Conservation (phyloP, 2,797 vertebrate species). For the Eidolon dupreanum region DNA sequence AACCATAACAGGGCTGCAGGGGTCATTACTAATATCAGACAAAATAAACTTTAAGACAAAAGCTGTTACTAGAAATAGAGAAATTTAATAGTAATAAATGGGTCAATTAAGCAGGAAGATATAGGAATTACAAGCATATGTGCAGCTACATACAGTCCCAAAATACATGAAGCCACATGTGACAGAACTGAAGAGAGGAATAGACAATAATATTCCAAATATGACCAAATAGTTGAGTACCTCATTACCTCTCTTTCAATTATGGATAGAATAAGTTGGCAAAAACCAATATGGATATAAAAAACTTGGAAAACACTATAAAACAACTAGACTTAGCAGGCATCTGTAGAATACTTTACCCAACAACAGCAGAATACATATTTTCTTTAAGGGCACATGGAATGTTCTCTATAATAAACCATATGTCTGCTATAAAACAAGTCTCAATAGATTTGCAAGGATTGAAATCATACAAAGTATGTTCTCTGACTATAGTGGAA, state of each 20-base stretch:
- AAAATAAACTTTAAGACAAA: not conserved
- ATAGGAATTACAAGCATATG: not conserved
- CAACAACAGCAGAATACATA: not conserved
- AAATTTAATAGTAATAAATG: not conserved
- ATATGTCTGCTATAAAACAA: no score
- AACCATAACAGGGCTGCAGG: not conserved
- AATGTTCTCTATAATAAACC: not conserved
- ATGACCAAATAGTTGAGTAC: no score
- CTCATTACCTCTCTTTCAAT: no score
- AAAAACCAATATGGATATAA: not conserved
- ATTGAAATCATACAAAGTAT: not conserved
- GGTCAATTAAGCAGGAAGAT: not conserved
- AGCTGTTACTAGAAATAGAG: no score
- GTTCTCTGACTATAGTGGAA: not conserved
- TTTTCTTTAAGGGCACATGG: not conserved
- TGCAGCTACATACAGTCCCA: not conserved
- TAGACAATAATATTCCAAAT: not conserved
- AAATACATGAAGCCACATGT: not conserved
- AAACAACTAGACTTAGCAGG: not conserved
- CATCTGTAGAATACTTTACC: not conserved
- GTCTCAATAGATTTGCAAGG: not conserved
- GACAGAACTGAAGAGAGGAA: not conserved
- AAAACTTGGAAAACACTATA: not conserved
- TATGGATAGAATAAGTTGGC: not conserved
- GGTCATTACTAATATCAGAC: not conserved